Evolutionary conservation across 1,140 invertebrate species (phyloP), one percentile per base, ranked within the genome.

Genomic region (Ectropis grisescens): DNA sequence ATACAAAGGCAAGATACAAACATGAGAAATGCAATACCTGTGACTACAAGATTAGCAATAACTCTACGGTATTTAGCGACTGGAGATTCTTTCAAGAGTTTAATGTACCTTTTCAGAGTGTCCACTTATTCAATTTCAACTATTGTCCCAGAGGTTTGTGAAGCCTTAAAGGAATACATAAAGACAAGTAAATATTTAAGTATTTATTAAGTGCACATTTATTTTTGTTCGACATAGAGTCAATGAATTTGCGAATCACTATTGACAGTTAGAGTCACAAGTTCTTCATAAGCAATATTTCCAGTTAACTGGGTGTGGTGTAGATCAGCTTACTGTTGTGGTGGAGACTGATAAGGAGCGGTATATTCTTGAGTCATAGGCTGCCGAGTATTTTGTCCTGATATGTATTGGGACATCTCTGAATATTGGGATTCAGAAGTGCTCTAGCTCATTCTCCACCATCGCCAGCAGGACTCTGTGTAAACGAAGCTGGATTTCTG

Each of bases 181-280:
- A 40, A 33, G 15, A 33, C 30, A 40, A 31, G 37, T 40, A 40
- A 40, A 31, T 22, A 29, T 33, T 10, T 31, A 23, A 22, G 11
- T 28, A 13, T 40, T 22, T 22, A 29, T 28, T 10, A 33, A 14
- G 28, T 29, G 22, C 19, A 22, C 19, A 13, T 11, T 28, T 28
- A 19, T 36, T 29, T 19, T 36, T 36, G 24, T 33, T 33, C 24
- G 19, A 22, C 8, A n/a, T n/a, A n/a, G n/a, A n/a, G n/a, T n/a
- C n/a, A n/a, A n/a, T n/a, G n/a, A n/a, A n/a, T n/a, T n/a, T n/a
- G n/a, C n/a, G n/a, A n/a, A n/a, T n/a, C n/a, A n/a, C n/a, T n/a
- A n/a, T n/a, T n/a, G n/a, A n/a, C n/a, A n/a, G n/a, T n/a, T n/a
- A n/a, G n/a, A n/a, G n/a, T n/a, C n/a, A n/a, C n/a, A n/a, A n/a